Conservation (phyloP, 2,797 vertebrate genomes). For the Cuculus canorus region DNA sequence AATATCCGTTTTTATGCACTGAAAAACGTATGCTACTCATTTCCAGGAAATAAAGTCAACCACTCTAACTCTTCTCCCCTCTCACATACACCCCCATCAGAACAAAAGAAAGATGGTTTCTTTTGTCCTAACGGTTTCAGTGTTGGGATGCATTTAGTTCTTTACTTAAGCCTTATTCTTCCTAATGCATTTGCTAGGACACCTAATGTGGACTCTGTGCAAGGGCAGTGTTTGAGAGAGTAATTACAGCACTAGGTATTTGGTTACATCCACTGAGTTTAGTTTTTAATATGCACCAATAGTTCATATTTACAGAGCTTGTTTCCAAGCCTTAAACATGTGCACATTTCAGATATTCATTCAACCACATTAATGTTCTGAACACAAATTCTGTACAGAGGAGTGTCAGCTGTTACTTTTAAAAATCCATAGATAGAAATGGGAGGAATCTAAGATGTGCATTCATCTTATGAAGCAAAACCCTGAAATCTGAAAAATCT, state of each 20-base stretch:
- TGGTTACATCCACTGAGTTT: not conserved
- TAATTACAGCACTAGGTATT: not conserved
- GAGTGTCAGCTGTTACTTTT: not conserved
- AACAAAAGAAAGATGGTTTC: not conserved
- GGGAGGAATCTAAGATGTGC: not conserved
- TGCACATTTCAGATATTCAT: not conserved
- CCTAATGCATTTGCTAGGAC: not conserved
- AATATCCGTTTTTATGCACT: not conserved
- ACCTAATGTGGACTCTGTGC: not conserved
- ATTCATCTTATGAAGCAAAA: not conserved
- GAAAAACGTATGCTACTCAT: not conserved
- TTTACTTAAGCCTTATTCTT: not conserved
- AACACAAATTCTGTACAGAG: not conserved
- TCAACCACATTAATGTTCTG: not conserved
- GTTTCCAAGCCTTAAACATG: not conserved
- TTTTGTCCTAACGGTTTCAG: not conserved
- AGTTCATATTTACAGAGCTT: not conserved
- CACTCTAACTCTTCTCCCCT: not conserved
- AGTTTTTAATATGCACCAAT: not conserved
- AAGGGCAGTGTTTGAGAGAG: not conserved
- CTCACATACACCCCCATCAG: not conserved
- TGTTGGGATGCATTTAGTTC: not conserved
- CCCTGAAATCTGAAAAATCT: not conserved
- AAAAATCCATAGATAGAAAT: not conserved
- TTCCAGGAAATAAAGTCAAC: constrained; percentile 37